A percentile compares a stretch with the other conserved stretches of the same genome.
phyloP scores from a whole-genome alignment of 2,113 vertebrate species.

The Pelecanus crispus region DNA sequence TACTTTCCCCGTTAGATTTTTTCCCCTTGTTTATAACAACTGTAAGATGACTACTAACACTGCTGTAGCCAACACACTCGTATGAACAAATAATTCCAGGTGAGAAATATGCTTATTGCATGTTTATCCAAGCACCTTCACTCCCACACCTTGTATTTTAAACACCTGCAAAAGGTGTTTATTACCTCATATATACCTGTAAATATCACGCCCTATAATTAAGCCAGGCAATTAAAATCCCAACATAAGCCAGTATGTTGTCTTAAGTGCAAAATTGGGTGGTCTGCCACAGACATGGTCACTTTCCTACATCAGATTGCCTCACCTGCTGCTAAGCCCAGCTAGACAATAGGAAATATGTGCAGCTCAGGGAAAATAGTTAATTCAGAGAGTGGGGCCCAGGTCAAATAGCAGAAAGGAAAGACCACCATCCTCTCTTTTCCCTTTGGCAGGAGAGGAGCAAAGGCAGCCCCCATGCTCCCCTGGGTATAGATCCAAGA shows the following conservation, averaged over 20 bases:
- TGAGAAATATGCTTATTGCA: not conserved
- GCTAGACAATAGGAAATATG: not conserved
- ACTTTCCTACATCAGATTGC: not conserved
- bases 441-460: not conserved
- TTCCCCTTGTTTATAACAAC: not conserved
- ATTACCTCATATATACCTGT: not conserved
- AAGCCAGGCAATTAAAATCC: not conserved
- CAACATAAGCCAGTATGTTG: not conserved
- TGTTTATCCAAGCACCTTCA: not conserved
- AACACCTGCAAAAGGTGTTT: slow-evolving; percentile 18
- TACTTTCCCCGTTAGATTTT: not conserved
- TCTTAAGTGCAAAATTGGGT: not conserved
- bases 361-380: not conserved
- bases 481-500: not conserved
- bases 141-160: not conserved
- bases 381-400: not conserved
- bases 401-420: not conserved
- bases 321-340: not conserved
- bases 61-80: not conserved
- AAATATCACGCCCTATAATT: not conserved
- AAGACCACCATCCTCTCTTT: not conserved
- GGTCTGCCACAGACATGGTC: not conserved
- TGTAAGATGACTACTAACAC: not conserved
- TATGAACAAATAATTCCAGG: not conserved
- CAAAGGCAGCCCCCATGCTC: not conserved